Evolutionary conservation across 2,113 vertebrate genomes (phyloP).

Genomic region (Pagrus major): DNA sequence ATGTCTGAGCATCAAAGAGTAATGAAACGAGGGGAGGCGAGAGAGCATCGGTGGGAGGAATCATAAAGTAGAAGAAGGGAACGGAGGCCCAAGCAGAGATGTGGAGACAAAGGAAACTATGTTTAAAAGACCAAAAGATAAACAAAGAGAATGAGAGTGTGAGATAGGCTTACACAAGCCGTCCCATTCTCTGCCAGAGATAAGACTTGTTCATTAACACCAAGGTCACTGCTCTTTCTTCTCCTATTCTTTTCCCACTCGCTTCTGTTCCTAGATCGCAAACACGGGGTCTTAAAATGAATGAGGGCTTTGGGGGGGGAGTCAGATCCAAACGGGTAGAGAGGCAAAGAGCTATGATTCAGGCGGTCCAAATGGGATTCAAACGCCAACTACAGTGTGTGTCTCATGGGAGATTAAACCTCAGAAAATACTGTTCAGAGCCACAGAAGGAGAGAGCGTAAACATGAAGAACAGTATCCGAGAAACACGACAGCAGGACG

Average conservation of each 20-base stretch:
- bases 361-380: constrained; percentile 14
- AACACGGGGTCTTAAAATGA: constrained; percentile 5
- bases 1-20: constrained; percentile 38
- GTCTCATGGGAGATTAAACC: constrained; percentile 13
- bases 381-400: constrained; percentile 5
- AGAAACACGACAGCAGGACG: constrained; percentile 16
- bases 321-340: constrained; percentile 7
- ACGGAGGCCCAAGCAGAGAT: constrained; percentile 11
- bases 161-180: constrained; percentile 37
- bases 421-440: constrained; percentile 21
- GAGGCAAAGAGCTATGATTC: constrained; percentile 33
- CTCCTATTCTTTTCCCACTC: not conserved
- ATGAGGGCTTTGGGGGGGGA: not conserved
- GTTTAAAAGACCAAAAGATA: constrained; percentile 39
- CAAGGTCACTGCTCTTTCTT: constrained; percentile 40
- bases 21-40: constrained; percentile 19
- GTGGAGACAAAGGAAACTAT: constrained; percentile 23
- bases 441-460: constrained; percentile 3
- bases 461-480: constrained; percentile 17
- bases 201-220: constrained; percentile 55
- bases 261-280: constrained; percentile 17
- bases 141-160: constrained; percentile 9
- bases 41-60: not conserved
- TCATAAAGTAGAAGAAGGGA: not conserved
- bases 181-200: constrained; percentile 41